Evolutionary conservation across 2,888 invertebrate species (phyloP), one percentile per base, ranked within the genome.

Genomic region (Coecobrya sp.): DNA sequence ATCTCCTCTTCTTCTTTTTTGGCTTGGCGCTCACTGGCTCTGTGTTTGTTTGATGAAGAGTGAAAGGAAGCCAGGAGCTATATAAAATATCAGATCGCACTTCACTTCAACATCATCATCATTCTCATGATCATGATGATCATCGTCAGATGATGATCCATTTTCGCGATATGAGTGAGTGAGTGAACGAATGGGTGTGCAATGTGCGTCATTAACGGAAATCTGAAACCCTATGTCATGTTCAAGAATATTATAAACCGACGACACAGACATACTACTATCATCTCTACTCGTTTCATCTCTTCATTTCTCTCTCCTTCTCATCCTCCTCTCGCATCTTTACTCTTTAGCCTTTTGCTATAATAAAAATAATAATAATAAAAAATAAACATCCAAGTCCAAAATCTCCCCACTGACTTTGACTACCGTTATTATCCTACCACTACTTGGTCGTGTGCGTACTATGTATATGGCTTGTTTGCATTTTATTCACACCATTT

Each of bases 151-250:
- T n/a, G 8, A 27, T 76, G 16, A 22, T 52, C 52, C 25, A 65
- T 79, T 85, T n/a, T 19, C 30, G 27, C 62, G 8, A 59, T 36
- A 82, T 82, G 85, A 65, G 68, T 62, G 55, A 36, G 22, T 30
- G 25, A 68, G 68, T 68, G 68, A 68, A 30, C 55, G 30, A 27
- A 30, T 55, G 86, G n/a, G 84, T 73, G 89, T 79, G 45, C 22
- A 10, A 70, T 84, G 89, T 89, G 89, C 89, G 89, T 89, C 89
- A 89, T 89, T 89, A 89, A 52, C 70, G 84, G 89, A 84, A 89
- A 89, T 84, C 70, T 89, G 89, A 89, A 89, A 84, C 84, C 68
- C 42, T 68, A 30, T 68, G 27, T 68, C 36, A 11, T 36, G 36
- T 68, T 62, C 59, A 84, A 84, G 62, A 36, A 84, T 25, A 22